Base-by-base conservation (phyloP, 2,113 vertebrate species). In the Tonatia bakeri region DNA sequence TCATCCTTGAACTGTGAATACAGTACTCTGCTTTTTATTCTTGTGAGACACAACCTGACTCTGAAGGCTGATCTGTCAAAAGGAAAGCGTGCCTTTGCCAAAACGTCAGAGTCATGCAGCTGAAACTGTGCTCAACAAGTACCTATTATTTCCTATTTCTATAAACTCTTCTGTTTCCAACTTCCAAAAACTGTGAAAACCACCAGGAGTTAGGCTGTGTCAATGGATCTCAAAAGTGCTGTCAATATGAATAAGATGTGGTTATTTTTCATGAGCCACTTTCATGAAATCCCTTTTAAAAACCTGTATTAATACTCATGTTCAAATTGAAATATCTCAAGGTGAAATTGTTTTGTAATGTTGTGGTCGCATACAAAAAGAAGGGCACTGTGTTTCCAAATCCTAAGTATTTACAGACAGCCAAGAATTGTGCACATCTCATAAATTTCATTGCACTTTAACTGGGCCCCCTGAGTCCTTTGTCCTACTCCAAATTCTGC, bases 1-100 rank as follows among this genome's bases (percentile, higher is more conserved):
- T 81, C 81, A 82, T 45, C 45, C 85, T 92, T 67, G 81, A 92
- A 88, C 81, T 82, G 76, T 72, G 97, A 95, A 96, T 82, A 61
- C 0, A 36, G 36, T 12, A 6, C 70, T 94, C 85, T 43, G 61
- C 77, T 61, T 72, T 36, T 33, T 17, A 70, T 73, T 94, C 90
- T 96, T 94, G 52, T 59, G 50, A 77, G 95, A 95, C 47, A 76
- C 45, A 61, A 59, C 59, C 91, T 38, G 72, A 67, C 36, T 89
- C 75, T 38, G 20, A 75, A 96, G 50, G 65, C 65, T 84, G 77
- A 88, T 91, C 52, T 77, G n/a, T 24, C 65, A 45, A 65, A 91
- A 96, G 36, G 75, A 94, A 96, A 94, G 65, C n/a, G 69, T 40
- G 36, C 75, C 87, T 80, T 20, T n/a, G 73, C 77, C 88, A 87